A percentile compares a stretch with the other conserved stretches of the same genome.
These are phyloP conservation scores for Crenichthys baileyi DNA, from an alignment of 2,797 vertebrate genomes.

Conservation along the genomic window DNA sequence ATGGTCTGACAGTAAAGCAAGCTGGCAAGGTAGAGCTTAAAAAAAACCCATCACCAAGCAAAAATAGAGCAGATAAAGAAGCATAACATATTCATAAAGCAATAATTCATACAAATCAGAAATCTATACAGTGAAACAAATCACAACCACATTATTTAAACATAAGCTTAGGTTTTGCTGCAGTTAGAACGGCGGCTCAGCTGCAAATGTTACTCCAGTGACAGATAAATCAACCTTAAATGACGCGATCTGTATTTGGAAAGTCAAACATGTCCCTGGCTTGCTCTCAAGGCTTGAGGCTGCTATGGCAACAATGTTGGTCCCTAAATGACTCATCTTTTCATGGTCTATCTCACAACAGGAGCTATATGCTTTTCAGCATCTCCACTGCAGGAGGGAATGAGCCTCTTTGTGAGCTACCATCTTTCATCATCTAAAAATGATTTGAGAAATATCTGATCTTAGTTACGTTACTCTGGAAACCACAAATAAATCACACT, in stretches of 20 bases:
- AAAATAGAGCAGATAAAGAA: neutral
- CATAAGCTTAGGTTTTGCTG: slow-evolving; percentile 5
- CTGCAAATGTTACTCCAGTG: slow-evolving; percentile 48
- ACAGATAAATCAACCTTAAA: slow-evolving; percentile 65
- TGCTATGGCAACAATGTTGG: slow-evolving; percentile 76
- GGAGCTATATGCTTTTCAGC: slow-evolving; percentile 59
- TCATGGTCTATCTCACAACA: slow-evolving; percentile 73
- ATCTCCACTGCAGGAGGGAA: slow-evolving; percentile 62
- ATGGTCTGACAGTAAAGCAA: neutral
- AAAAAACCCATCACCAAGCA: neutral
- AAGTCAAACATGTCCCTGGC: slow-evolving; percentile 69
- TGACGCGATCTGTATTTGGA: slow-evolving; percentile 66
- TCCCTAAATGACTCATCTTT: slow-evolving; percentile 79
- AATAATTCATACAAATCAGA: neutral
- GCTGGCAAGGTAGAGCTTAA: neutral
- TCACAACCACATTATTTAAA: slow-evolving; percentile 1
- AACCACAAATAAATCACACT: neutral
- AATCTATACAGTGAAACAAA: slow-evolving; percentile 18
- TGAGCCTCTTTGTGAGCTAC: slow-evolving; percentile 50
- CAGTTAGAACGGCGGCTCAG: slow-evolving; percentile 21
- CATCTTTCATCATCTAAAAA: slow-evolving; percentile 40
- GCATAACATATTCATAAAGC: neutral
- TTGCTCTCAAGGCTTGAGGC: slow-evolving; percentile 72
- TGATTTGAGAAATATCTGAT: slow-evolving; percentile 17
- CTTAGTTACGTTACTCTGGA: slow-evolving; percentile 2